phyloP scores from a whole-genome alignment of 2,888 invertebrate species.

The Leucoptera coffeella region DNA sequence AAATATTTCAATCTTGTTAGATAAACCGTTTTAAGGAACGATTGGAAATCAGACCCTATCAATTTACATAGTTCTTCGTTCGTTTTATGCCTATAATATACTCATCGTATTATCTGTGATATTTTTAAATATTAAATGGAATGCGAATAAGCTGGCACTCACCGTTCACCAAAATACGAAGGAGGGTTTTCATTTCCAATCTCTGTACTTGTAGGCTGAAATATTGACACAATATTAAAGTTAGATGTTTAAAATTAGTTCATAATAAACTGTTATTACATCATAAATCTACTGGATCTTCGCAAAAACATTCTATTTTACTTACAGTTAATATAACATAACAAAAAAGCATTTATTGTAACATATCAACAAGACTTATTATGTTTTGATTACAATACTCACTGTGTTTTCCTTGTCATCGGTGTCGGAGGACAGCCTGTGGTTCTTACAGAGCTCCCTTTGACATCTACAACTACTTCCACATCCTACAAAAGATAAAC shows the following conservation, averaged over 20 bases:
- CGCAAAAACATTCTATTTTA: not conserved
- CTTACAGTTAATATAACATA: not conserved
- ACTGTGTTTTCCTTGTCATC: slow-evolving; percentile 33
- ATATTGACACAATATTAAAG: not conserved
- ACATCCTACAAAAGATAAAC: slow-evolving; percentile 30
- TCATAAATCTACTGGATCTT: not conserved
- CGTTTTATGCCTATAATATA: too few relatives aligned
- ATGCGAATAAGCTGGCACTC: too few relatives aligned
- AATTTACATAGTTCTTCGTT: too few relatives aligned
- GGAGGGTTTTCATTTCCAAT: too few relatives aligned
- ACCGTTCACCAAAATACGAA: too few relatives aligned
- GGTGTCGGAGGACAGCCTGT: slow-evolving; percentile 14
- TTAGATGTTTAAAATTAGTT: not conserved
- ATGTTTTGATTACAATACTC: slow-evolving; percentile 5
- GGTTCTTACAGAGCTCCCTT: slow-evolving; percentile 28
- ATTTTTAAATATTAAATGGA: too few relatives aligned
- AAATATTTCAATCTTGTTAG: too few relatives aligned
- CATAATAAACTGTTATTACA: not conserved
- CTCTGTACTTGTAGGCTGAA: not conserved
- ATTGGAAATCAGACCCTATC: too few relatives aligned
- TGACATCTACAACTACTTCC: slow-evolving; percentile 47
- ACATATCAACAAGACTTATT: not conserved
- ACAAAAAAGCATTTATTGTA: not conserved
- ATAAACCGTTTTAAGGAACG: too few relatives aligned
- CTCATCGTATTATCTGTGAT: too few relatives aligned